These are phyloP conservation scores for Callaeas wilsoni DNA, from an alignment of 2,113 vertebrate species.

Conservation along the genomic window DNA sequence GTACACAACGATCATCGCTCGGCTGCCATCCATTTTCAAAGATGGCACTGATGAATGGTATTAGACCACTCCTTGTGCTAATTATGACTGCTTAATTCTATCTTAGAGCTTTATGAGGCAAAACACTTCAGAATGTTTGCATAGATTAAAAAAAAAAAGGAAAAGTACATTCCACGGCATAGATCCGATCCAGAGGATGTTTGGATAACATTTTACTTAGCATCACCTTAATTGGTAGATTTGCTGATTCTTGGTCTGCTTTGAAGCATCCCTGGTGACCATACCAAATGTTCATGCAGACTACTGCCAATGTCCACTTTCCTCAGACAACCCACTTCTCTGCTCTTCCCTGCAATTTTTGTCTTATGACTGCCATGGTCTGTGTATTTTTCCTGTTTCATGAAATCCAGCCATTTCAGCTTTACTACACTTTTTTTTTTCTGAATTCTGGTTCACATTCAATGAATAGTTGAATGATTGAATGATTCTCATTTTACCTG, in stretches of 20 bases:
- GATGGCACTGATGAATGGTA: not conserved
- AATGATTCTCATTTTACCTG: not conserved
- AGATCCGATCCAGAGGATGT: not conserved
- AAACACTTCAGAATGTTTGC: not conserved
- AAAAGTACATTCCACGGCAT: not conserved
- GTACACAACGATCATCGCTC: rapidly evolving
- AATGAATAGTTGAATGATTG: not conserved
- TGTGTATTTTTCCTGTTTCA: not conserved
- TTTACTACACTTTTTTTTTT: not conserved
- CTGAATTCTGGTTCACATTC: not conserved
- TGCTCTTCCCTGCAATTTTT: not conserved
- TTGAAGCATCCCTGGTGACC: not conserved
- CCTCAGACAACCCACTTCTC: not conserved
- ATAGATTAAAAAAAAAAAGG: not conserved
- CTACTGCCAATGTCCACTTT: not conserved
- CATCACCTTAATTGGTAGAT: not conserved
- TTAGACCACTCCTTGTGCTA: not conserved
- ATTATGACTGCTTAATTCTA: not conserved
- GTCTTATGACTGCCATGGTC: not conserved
- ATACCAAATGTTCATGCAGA: not conserved
- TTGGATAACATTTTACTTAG: not conserved
- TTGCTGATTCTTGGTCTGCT: not conserved
- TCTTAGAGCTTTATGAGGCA: not conserved
- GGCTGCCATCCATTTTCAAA: not conserved
- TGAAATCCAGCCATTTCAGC: not conserved